Evolutionary conservation across 2,888 invertebrate species (phyloP).

Genomic region (Sturmia bella): DNA sequence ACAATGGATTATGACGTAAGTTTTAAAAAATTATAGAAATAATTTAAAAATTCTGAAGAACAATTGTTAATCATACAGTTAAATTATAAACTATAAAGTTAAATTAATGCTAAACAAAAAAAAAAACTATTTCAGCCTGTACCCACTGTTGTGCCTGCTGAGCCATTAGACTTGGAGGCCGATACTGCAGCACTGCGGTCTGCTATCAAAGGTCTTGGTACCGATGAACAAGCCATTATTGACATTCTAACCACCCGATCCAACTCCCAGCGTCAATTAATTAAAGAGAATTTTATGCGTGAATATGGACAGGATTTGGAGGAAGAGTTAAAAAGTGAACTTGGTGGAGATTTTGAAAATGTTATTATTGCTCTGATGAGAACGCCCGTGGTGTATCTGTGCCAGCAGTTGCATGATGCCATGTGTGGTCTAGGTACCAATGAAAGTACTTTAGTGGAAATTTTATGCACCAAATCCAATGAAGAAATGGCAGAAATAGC

Average conservation of each 20-base stretch:
- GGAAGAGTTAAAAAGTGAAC: conserved; percentile 86
- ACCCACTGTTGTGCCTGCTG: conserved; percentile 84
- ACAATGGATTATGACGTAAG: conserved; percentile 50
- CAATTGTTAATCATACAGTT: no score
- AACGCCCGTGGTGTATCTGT: conserved; percentile 86
- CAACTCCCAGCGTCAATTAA: conserved; percentile 87
- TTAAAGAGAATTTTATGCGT: conserved; percentile 84
- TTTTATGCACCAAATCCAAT: conserved; percentile 87
- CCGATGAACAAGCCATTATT: conserved; percentile 84
- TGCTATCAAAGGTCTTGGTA: conserved; percentile 70
- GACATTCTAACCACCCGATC: conserved; percentile 86
- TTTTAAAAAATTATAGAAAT: not conserved
- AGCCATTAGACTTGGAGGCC: conserved; percentile 85
- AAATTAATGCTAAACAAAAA: not conserved
- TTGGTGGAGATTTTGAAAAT: conserved; percentile 89
- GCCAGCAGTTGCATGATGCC: conserved; percentile 87
- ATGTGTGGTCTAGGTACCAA: conserved; percentile 90
- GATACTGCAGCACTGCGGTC: conserved; percentile 84
- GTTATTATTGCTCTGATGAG: conserved; percentile 87
- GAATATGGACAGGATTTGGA: conserved; percentile 85
- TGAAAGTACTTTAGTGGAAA: conserved; percentile 88
- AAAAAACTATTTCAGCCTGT: conserved; percentile 70
- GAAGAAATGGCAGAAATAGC: conserved; percentile 85
- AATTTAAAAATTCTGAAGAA: no score
- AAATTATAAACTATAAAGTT: not conserved